Evolutionary conservation across 1,140 invertebrate genomes (phyloP), one percentile per base, ranked within the genome.

Genomic region (Drosophila nasuta): DNA sequence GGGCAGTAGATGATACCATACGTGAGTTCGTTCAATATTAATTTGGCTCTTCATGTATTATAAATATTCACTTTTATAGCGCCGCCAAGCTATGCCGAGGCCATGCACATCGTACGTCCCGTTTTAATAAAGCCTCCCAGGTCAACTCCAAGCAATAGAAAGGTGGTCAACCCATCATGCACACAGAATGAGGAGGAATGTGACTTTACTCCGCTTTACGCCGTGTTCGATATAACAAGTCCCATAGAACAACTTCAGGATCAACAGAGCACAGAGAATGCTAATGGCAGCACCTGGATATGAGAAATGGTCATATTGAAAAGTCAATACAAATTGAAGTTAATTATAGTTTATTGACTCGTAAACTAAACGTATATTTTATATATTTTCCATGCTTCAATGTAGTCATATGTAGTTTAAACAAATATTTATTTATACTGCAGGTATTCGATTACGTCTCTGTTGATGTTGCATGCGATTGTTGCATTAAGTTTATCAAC

Each of bases 161-260:
- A 45, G 2, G 35, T 68, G 7, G 10, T 46, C 1, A 69, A 17
- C 5, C 48, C 56, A 3, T 52, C 75, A 8, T 33, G 51, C 6
- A 38, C 35, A 1, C 49, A 71, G 52, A 10, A 41, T 7, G 35
- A 45, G 6, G 43, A 62, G 2, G 20, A 74, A 7, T 70, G 71
- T 25, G n/a, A 10, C 0, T 77, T 78, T 59, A 58, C 45, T 0
- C 90, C 90, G 0, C 49, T 90, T 11, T 91, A 91, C 57, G 66
- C 85, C 0, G 86, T 91, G 0, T 91, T 91, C 48, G 75, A 90
- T 56, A 51, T 91, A 8, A 49, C 68, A 6, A 73, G 43, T 28
- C 56, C 77, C 15, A 57, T 13, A 3, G 68, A 74, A 2, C 33
- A 58, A 20, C 7, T 11, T 0, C 74, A 41, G 62, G 11, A 67